Conservation (phyloP, 35 echinoderm and acorn worm species). For the Ophioderma brevispina region DNA sequence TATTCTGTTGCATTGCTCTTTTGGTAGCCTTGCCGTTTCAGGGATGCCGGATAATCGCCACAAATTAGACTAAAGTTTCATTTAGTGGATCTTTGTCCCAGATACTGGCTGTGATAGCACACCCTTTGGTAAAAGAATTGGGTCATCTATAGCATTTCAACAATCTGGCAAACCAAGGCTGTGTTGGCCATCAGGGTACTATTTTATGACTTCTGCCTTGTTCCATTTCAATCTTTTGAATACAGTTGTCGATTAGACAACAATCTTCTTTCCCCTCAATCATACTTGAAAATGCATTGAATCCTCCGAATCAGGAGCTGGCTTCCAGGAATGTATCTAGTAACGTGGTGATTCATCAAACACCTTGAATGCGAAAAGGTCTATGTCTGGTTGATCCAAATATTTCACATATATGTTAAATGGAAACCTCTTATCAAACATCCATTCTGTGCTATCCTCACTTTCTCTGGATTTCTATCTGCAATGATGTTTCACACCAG, state of each 20-base stretch:
- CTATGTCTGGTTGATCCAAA: conserved; percentile 42
- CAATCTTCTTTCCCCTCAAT: conserved; percentile 46
- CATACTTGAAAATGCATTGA: conserved; percentile 72
- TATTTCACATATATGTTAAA: conserved; percentile 30
- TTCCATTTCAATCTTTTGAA: conserved; percentile 53
- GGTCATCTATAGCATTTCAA: not conserved
- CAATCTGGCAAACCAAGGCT: conserved; percentile 19
- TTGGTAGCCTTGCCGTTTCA: conserved; percentile 6
- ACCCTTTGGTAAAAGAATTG: not conserved
- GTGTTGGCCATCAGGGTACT: conserved; percentile 23
- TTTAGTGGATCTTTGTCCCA: not conserved
- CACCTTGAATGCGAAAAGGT: conserved; percentile 71
- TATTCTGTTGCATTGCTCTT: not conserved
- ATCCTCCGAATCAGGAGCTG: conserved; percentile 57
- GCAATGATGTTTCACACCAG: conserved; percentile 54
- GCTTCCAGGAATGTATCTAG: conserved; percentile 87
- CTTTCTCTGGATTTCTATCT: conserved; percentile 59
- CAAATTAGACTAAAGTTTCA: not conserved
- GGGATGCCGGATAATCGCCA: conserved; percentile 33
- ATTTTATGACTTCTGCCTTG: conserved; percentile 38
- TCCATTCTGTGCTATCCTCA: conserved; percentile 73
- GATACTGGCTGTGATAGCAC: conserved; percentile 1
- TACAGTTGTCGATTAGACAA: conserved; percentile 22
- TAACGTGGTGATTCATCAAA: conserved; percentile 63
- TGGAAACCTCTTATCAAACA: not conserved